Base-by-base conservation (phyloP, 2,888 invertebrate species). In the Epistrophe eligans region DNA sequence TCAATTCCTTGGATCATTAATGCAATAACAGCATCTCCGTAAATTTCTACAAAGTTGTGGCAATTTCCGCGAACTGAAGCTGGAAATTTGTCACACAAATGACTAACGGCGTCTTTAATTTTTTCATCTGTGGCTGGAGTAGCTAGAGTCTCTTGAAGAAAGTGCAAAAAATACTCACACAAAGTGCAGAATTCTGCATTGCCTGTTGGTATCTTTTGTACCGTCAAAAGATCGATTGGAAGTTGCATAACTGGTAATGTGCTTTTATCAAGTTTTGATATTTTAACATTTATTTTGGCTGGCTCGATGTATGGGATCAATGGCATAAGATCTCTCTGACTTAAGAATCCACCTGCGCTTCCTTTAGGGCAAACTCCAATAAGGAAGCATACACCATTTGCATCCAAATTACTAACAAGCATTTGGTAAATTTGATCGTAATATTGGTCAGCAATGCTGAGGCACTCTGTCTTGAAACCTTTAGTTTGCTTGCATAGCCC, bases 111-210 rank as follows among this genome's bases (percentile, higher is more conserved):
- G 0, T 94, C 90, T 90, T 96, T 95, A 62, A 98, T 95, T 90
- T 95, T 93, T 10, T 95, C 96, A 93, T 96, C 96, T 11, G 94
- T 96, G 45, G 92, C 92, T 2, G 95, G 95, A 88, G 95, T 94
- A 74, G 96, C 96, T 88, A 97, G 93, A 19, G 95, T 94, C 70
- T 96, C 94, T 91, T 98, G 97, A 60, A 97, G 90, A 88, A 96
- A 96, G 91, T 97, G 97, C 89, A 98, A 92, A 92, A 97, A 94
- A 92, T 97, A 97, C 93, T 97, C 95, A 91, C 98, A 98, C 91
- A 98, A 94, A 38, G 95, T 95, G 92, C 98, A 98, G 1, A 93
- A 91, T 88, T 92, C 89, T 13, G 92, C 95, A 91, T 90, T 94
- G 93, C 90, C 91, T 84, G 90, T 55, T 4, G 92, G 90, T 90